Conservation (phyloP, 2,113 vertebrate species). For the Sinocyclocheilus maitianheensis region DNA sequence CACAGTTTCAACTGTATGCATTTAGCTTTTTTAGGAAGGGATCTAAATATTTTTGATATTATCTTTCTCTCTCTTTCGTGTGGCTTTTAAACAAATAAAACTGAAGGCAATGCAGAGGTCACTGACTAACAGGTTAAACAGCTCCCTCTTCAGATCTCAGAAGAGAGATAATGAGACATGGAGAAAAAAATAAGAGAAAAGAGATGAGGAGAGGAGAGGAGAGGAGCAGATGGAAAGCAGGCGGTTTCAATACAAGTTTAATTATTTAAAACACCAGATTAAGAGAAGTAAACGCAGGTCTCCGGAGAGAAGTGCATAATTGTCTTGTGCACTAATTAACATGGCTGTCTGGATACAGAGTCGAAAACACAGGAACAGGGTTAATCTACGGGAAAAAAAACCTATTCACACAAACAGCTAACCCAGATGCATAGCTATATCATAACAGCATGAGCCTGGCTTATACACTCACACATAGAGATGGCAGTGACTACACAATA, state of each 20-base stretch:
- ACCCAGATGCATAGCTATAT: neutral
- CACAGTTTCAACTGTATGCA: constrained; percentile 30
- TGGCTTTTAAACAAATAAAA: neutral
- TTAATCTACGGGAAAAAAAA: constrained; percentile 33
- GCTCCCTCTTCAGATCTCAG: neutral
- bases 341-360: constrained; percentile 49
- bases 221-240: neutral
- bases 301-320: constrained; percentile 70
- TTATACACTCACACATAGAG: neutral
- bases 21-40: neutral
- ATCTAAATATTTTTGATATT: neutral
- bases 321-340: constrained; percentile 73
- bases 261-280: constrained; percentile 77
- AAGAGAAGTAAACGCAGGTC: constrained; percentile 75
- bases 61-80: neutral
- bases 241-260: constrained; percentile 67
- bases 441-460: neutral
- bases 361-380: constrained; percentile 32
- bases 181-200: neutral
- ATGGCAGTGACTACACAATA: neutral
- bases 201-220: neutral
- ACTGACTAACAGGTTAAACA: constrained; percentile 17
- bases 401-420: constrained; percentile 48
- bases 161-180: neutral
- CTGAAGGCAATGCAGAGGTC: neutral